Evolutionary conservation across 2,888 invertebrate genomes (phyloP).

Genomic region (Lapara coniferarum): DNA sequence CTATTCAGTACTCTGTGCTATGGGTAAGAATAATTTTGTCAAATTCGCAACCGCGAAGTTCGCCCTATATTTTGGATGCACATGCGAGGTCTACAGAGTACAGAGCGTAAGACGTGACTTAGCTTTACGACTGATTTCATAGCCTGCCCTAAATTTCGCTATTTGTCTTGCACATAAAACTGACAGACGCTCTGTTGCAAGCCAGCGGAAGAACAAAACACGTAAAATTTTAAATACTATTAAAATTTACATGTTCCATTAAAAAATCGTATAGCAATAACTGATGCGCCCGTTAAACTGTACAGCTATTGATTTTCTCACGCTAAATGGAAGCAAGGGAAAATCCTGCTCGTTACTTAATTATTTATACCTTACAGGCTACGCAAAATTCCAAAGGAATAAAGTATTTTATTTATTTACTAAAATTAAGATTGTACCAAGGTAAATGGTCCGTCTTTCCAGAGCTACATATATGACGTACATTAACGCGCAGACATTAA

Average conservation of each 20-base stretch:
- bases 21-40: background rate
- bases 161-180: slow-evolving; percentile 24
- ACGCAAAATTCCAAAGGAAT: background rate
- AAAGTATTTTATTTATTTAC: background rate
- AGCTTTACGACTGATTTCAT: slow-evolving; percentile 48
- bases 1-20: too few species aligned
- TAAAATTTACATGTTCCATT: slow-evolving; percentile 10
- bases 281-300: background rate
- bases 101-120: slow-evolving; percentile 35
- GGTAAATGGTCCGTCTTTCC: background rate
- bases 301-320: slow-evolving; percentile 6
- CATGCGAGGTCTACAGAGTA: background rate
- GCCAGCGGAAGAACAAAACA: slow-evolving; percentile 17
- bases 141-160: slow-evolving; percentile 46
- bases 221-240: slow-evolving; percentile 7
- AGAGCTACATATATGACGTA: background rate
- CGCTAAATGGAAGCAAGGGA: background rate
- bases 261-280: slow-evolving; percentile 7
- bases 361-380: background rate
- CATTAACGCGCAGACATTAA: background rate
- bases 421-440: background rate
- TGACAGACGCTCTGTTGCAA: slow-evolving; percentile 16
- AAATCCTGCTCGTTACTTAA: background rate
- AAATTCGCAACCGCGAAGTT: background rate
- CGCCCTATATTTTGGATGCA: background rate